Base-by-base conservation (phyloP, 2,797 vertebrate genomes). In the Rhinophrynus dorsalis region DNA sequence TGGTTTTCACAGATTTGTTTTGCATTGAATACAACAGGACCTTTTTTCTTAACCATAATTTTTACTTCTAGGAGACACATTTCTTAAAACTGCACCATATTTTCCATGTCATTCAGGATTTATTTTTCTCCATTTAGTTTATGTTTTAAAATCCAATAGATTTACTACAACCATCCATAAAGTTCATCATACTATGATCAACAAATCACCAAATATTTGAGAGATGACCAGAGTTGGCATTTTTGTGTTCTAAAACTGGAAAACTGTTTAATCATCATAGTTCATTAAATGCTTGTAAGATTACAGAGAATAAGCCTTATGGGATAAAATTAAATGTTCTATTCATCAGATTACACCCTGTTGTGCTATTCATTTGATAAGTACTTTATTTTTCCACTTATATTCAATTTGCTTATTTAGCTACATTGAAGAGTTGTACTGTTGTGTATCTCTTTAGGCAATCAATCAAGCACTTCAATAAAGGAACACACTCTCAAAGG, bases 321-420 rank as follows among this genome's bases (percentile, higher is more conserved):
- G 78, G 63, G 76, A 60, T 80, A 78, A 81, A 82, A 83, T 82
- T 61, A 82, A 83, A 80, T 75, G 48, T 77, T 81, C 76, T 82
- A 77, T 79, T 85, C 78, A 82, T 84, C 79, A 82, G 78, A 79
- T 79, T 37, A 20, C 75, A 76, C 76, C 79, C 79, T 77, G 77
- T 77, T 80, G 82, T 74, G 79, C 68, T 80, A 76, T 82, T 84
- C 77, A 77, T 82, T 82, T 77, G 56, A 75, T 83, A 83, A 83
- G 80, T 79, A 65, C 30, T 69, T 77, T 79, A 83, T 83, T 81
- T 82, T 60, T 81, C 60, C 50, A 67, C 68, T 80, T 75, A 44
- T 68, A 37, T 77, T 57, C 35, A 81, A 37, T 76, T 74, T 82
- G 74, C 78, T 81, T 82, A 81, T 79, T 61, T 65, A 82, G 66